phyloP scores from a whole-genome alignment of 2,113 vertebrate genomes.

The Lasiurus cinereus region DNA sequence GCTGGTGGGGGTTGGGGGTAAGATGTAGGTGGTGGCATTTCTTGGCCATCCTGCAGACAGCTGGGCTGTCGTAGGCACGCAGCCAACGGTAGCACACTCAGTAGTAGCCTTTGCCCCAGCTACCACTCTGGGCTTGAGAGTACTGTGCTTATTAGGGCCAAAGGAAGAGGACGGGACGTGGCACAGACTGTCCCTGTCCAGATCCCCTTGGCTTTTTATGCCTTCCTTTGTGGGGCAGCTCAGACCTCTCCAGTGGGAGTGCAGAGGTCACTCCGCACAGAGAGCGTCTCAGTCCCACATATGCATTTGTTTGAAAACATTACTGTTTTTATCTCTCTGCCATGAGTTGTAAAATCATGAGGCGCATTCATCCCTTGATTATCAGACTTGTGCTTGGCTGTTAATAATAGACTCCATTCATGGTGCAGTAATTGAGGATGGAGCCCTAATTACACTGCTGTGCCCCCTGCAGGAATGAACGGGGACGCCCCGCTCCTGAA shows the following conservation, averaged over 20 bases:
- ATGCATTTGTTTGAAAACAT: not conserved
- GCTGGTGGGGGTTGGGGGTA: too few species aligned
- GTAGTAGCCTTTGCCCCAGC: not conserved
- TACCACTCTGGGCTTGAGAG: not conserved
- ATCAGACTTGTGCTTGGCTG: not conserved
- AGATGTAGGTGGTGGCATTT: not conserved
- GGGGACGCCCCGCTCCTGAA: not conserved
- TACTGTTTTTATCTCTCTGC: not conserved
- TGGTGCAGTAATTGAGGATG: not conserved
- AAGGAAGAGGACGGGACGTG: not conserved
- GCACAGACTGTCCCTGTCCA: not conserved
- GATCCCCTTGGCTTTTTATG: not conserved
- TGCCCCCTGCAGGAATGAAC: not conserved
- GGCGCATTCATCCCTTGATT: not conserved
- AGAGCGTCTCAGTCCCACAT: not conserved
- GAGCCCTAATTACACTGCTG: not conserved
- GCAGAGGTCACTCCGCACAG: not conserved
- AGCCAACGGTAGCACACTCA: not conserved
- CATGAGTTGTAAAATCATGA: conserved; percentile 27
- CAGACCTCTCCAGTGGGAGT: not conserved
- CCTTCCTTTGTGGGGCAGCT: not conserved
- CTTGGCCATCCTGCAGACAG: not conserved
- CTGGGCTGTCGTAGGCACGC: not conserved
- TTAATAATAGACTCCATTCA: conserved; percentile 13
- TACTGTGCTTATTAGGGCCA: not conserved